Evolutionary conservation across 2,113 vertebrate genomes (phyloP), one percentile per base, ranked within the genome.

Genomic region (Electrona antarctica): DNA sequence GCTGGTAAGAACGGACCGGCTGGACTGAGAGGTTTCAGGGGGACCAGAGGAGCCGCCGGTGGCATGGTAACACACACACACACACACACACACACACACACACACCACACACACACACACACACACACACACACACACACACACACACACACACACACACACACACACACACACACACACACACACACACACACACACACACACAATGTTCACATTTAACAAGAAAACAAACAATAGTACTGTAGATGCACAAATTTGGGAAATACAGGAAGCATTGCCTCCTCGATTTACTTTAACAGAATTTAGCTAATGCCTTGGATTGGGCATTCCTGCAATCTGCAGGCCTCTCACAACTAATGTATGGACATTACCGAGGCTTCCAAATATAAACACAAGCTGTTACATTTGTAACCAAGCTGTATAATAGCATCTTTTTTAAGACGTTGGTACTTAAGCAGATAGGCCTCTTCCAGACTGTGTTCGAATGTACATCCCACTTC

Each of bases 1-100:
- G 82, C 94, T 0, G 98, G 98, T 6, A 99, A 99, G 86, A 97
- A 92, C 0, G 98, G 98, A 0, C 97, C 98, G 7, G 73, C 95
- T 0, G 98, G 98, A 11, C 8, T 98, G 55, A 93, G 97, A 67
- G 98, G 98, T 3, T 99, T 99, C 82, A 93, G 96, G 0, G 98
- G 97, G 2, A 96, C 95, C 50, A 92, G 97, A 87, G 98, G 98
- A 14, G 94, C 95, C 0, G 92, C 96, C 0, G 97, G 98, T 8
- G 87, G 93, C 3, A 92, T 95, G 81, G 97, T 99, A 90, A 94
- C 90, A 90, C 77, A 64, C 45, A 9, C 0, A 47, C 33, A 54
- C 50, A 28, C 69, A 55, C 21, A 13, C 47, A 48, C 58, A 33
- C 2, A 12, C 48, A 61, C 60, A n/a, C 60, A 61, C 33, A 7